phyloP scores from a whole-genome alignment of 2,888 invertebrate genomes.

The Drosophila kanekoi region DNA sequence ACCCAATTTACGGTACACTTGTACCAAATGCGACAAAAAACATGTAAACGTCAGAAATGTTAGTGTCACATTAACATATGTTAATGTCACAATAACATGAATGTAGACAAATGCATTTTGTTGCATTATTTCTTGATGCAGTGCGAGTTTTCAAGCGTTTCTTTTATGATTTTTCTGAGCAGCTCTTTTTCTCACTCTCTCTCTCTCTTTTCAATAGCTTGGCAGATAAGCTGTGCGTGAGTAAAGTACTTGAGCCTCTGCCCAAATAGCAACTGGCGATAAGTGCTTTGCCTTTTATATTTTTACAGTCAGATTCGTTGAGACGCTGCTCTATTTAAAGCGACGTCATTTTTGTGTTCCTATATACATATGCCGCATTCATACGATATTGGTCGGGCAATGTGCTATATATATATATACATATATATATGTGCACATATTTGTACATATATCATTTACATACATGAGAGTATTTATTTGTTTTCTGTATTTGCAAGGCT shows the following conservation, averaged over 20 bases:
- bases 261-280: slow-evolving; percentile 23
- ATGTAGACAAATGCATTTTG: neutral
- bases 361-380: slow-evolving; percentile 9
- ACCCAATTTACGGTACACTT: too few species aligned
- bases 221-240: slow-evolving; percentile 34
- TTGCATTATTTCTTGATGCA: neutral
- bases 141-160: slow-evolving; percentile 11
- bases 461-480: slow-evolving; percentile 5
- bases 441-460: slow-evolving; percentile 4
- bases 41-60: too few species aligned
- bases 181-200: neutral
- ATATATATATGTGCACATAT: neutral
- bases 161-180: slow-evolving; percentile 24
- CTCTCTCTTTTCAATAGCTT: neutral
- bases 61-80: neutral
- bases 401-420: neutral
- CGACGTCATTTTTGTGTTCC: slow-evolving; percentile 5
- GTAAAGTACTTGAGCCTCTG: slow-evolving; percentile 18
- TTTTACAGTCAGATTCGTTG: slow-evolving; percentile 1
- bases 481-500: slow-evolving; percentile 19
- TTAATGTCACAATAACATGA: too few species aligned
- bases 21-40: too few species aligned
- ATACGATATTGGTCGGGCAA: too few species aligned
- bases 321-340: slow-evolving; percentile 5
- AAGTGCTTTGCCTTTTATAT: neutral